Percentiles rank a stretch among this genome's conserved stretches.
phyloP scores from a whole-genome alignment of 2,797 vertebrate species.

The Tragopan temminckii region DNA sequence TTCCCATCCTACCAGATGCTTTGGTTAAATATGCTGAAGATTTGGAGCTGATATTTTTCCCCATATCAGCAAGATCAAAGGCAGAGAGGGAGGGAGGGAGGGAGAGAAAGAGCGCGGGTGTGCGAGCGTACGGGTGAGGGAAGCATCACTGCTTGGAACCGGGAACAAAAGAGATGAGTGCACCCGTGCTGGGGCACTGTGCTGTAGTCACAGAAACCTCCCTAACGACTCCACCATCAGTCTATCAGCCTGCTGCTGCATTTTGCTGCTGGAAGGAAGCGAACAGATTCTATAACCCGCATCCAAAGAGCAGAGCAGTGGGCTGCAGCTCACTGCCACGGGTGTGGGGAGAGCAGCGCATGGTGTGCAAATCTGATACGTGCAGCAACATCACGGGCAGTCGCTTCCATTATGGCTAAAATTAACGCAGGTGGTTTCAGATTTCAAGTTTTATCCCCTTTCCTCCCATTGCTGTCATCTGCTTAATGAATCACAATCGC shows the following conservation, averaged over 20 bases:
- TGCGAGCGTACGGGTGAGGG: constrained; percentile 30
- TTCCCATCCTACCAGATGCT: constrained; percentile 31
- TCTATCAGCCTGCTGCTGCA: background rate
- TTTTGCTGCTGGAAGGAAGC: constrained; percentile 57
- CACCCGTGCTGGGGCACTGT: constrained; percentile 29
- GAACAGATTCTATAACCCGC: constrained; percentile 37
- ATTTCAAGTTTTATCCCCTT: constrained; percentile 62
- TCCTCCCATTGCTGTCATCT: constrained; percentile 67
- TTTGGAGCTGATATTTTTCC: constrained; percentile 44
- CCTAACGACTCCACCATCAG: constrained; percentile 56
- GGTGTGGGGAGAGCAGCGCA: background rate
- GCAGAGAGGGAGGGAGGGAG: background rate
- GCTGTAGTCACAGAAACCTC: constrained; percentile 59
- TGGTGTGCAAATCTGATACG: constrained; percentile 12
- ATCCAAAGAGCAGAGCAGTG: background rate
- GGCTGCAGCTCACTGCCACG: constrained; percentile 23
- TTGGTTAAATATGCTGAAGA: constrained; percentile 44
- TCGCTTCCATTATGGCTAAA: constrained; percentile 63
- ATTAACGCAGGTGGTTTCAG: constrained; percentile 75
- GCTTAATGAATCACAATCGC: constrained; percentile 72
- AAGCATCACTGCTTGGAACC: constrained; percentile 48
- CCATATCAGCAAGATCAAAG: constrained; percentile 66
- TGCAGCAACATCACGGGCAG: constrained; percentile 58
- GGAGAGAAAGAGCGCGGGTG: background rate
- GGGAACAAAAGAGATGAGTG: constrained; percentile 74